Conservation (phyloP, 2,113 vertebrate species). For the Charina bottae region DNA sequence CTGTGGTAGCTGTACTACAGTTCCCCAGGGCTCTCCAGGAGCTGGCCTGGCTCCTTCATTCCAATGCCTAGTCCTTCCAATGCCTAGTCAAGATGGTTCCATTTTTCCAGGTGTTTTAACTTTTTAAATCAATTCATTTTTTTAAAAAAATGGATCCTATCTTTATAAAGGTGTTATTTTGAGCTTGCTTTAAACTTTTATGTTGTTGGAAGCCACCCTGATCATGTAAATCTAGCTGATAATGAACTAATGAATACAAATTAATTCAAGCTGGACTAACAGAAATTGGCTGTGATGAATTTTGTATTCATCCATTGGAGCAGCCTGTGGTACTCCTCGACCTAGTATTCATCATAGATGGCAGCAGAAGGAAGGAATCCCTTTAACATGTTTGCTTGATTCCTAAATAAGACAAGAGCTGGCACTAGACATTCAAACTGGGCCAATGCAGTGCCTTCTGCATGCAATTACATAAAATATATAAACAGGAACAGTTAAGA, state of each 20-base stretch:
- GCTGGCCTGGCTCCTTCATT: background rate
- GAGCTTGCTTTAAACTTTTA: background rate
- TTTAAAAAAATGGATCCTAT: background rate
- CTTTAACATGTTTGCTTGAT: background rate
- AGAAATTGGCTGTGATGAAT: background rate
- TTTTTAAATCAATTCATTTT: background rate
- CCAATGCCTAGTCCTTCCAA: no score
- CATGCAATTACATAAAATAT: background rate
- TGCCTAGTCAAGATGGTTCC: background rate
- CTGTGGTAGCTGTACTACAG: background rate
- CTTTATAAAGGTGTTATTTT: background rate
- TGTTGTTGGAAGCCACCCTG: background rate
- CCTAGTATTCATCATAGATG: background rate
- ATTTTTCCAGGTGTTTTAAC: background rate
- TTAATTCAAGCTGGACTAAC: background rate
- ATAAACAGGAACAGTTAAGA: background rate
- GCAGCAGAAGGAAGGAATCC: background rate
- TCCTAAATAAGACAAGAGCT: background rate
- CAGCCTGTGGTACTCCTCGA: background rate
- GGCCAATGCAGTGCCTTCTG: background rate
- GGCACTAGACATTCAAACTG: background rate
- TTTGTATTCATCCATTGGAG: background rate
- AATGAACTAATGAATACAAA: background rate
- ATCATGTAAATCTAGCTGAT: background rate
- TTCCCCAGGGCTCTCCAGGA: background rate